Conservation (phyloP, 2,113 vertebrate species). For the Antechinus stuartii region DNA sequence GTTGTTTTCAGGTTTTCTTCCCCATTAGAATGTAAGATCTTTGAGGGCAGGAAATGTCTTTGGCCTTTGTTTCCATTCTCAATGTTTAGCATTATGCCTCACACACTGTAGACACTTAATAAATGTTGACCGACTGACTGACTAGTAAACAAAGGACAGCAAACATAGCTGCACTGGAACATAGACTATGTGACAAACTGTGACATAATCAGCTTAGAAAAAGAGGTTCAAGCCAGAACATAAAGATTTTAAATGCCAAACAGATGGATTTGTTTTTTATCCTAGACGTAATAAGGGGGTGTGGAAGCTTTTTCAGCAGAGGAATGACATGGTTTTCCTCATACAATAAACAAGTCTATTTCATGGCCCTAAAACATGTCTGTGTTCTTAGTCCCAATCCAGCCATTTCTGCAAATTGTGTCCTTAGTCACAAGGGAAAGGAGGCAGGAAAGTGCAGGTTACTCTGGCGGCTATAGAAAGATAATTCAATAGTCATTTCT, state of each 20-base stretch:
- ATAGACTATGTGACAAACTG: background rate
- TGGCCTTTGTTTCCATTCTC: background rate
- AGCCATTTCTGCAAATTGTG: background rate
- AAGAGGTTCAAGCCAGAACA: background rate
- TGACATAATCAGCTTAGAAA: background rate
- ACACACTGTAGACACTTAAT: background rate
- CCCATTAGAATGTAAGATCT: background rate
- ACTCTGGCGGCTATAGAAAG: background rate
- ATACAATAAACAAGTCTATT: background rate
- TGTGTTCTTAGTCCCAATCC: background rate
- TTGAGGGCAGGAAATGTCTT: background rate
- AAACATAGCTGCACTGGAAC: background rate
- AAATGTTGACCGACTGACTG: background rate
- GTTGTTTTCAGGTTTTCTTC: background rate
- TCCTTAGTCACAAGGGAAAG: constrained; percentile 7
- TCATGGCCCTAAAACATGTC: background rate
- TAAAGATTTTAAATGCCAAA: background rate
- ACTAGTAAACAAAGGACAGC: background rate
- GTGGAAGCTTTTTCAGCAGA: background rate
- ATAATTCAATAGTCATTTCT: background rate
- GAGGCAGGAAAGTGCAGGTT: constrained; percentile 51
- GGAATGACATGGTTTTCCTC: background rate
- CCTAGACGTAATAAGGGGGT: background rate
- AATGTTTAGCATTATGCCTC: background rate
- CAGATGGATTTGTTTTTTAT: background rate